phyloP scores from a whole-genome alignment of 30 jellyfish, hydroid and myxozoan species.

The Chrysaora quinquecirrha region DNA sequence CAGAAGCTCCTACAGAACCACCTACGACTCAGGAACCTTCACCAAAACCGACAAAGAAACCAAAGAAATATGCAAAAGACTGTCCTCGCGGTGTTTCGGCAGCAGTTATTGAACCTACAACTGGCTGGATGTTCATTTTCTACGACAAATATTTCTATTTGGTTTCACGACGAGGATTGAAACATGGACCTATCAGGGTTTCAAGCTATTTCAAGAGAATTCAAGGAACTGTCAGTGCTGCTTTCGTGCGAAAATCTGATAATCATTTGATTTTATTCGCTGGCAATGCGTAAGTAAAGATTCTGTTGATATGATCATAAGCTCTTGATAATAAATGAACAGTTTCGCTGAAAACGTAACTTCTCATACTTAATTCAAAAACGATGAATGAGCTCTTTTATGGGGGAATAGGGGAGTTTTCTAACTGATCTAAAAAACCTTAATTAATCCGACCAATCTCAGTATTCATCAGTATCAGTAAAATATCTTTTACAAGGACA shows the following conservation, averaged over 20 bases:
- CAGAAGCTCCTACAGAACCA: neutral
- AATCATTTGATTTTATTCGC: slow-evolving; percentile 16
- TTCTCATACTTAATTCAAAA: too few relatives aligned
- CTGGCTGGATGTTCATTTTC: slow-evolving; percentile 53
- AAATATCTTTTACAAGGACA: too few relatives aligned
- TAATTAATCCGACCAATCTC: too few relatives aligned
- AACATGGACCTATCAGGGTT: slow-evolving; percentile 34
- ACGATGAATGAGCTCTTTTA: too few relatives aligned
- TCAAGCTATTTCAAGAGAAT: slow-evolving; percentile 23
- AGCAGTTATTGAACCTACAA: slow-evolving; percentile 15
- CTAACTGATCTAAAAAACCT: too few relatives aligned
- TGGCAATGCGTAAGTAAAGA: slow-evolving; percentile 43
- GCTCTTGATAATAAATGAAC: too few relatives aligned
- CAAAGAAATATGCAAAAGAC: neutral
- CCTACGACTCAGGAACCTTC: slow-evolving; percentile 24
- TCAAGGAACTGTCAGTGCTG: slow-evolving; percentile 34
- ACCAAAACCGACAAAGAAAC: neutral
- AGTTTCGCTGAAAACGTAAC: too few relatives aligned
- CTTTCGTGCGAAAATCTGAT: slow-evolving; percentile 28
- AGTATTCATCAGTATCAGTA: too few relatives aligned
- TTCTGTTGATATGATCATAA: too few relatives aligned
- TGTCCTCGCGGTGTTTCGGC: slow-evolving; percentile 39
- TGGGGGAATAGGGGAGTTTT: too few relatives aligned
- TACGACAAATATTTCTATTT: slow-evolving; percentile 35
- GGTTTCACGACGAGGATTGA: slow-evolving; percentile 19